Conservation (phyloP, 2,888 invertebrate species). For the Allygus modestus region DNA sequence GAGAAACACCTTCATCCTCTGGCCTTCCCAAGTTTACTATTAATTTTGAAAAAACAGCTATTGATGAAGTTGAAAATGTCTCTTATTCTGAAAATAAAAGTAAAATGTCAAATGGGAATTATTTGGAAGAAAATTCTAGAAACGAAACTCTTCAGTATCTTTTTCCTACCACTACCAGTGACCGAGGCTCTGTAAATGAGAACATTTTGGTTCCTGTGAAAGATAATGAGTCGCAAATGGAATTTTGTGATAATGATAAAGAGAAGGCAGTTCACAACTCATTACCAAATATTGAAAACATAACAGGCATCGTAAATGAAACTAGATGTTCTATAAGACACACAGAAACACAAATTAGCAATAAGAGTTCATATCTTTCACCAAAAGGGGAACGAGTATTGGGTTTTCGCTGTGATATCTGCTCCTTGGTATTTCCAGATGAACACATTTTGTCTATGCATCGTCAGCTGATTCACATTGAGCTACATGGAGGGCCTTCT, state of each 20-base stretch:
- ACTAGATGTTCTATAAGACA: background rate
- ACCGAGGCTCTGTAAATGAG: conserved; percentile 21
- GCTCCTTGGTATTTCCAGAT: conserved; percentile 85
- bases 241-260: background rate
- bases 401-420: conserved; percentile 80
- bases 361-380: conserved; percentile 16
- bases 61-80: background rate
- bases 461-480: conserved; percentile 82
- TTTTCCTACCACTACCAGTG: background rate
- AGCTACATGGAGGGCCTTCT: conserved; percentile 74
- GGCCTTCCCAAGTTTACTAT: conserved; percentile 10
- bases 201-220: background rate
- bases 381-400: conserved; percentile 41
- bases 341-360: background rate
- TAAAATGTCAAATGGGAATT: background rate
- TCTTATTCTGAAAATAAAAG: conserved; percentile 7
- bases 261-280: background rate
- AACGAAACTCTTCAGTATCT: background rate
- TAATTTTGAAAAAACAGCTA: background rate
- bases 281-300: background rate
- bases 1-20: background rate
- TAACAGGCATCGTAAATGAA: background rate
- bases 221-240: background rate
- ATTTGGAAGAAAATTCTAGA: conserved; percentile 28
- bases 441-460: conserved; percentile 85